These are phyloP conservation scores for Beaufortia kweichowensis DNA, from an alignment of 2,113 vertebrate species.

Conservation along the genomic window DNA sequence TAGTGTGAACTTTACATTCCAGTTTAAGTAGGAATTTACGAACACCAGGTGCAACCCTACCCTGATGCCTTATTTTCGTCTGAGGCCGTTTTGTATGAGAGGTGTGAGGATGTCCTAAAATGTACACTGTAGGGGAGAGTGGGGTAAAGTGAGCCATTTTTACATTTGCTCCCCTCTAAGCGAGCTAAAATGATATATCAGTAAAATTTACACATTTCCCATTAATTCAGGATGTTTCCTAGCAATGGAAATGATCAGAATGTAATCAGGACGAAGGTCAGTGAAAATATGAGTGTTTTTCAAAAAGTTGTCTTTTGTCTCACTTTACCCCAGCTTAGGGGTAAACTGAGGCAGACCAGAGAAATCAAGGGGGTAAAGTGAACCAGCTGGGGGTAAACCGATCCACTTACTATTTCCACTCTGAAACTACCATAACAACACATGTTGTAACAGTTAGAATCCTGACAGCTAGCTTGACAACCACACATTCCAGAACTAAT, in stretches of 20 bases:
- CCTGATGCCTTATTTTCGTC: no score
- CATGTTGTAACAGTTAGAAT: slow-evolving; percentile 6
- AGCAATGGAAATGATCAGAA: slow-evolving; percentile 25
- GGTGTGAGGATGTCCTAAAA: no score
- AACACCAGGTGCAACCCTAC: no score
- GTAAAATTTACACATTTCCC: not conserved
- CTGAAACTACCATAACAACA: slow-evolving; percentile 31
- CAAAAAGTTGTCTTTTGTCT: not conserved
- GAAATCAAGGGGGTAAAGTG: slow-evolving; percentile 4
- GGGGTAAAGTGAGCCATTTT: slow-evolving; percentile 22
- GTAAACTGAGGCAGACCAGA: slow-evolving; percentile 2
- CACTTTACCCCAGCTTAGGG: not conserved
- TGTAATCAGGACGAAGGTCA: slow-evolving; percentile 27
- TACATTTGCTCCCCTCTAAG: slow-evolving; percentile 14
- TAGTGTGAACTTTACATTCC: no score
- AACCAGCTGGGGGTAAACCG: slow-evolving; percentile 10
- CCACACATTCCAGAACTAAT: slow-evolving; percentile 19
- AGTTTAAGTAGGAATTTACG: no score
- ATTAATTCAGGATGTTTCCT: slow-evolving; percentile 36
- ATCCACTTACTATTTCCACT: not conserved
- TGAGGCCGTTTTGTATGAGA: no score
- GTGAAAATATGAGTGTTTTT: slow-evolving; percentile 6
- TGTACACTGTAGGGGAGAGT: slow-evolving; percentile 9
- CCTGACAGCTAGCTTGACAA: slow-evolving; percentile 8
- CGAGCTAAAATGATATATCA: not conserved